These are phyloP conservation scores for Oscheius sp. DNA, from an alignment of 2,888 invertebrate genomes.

Conservation along the genomic window DNA sequence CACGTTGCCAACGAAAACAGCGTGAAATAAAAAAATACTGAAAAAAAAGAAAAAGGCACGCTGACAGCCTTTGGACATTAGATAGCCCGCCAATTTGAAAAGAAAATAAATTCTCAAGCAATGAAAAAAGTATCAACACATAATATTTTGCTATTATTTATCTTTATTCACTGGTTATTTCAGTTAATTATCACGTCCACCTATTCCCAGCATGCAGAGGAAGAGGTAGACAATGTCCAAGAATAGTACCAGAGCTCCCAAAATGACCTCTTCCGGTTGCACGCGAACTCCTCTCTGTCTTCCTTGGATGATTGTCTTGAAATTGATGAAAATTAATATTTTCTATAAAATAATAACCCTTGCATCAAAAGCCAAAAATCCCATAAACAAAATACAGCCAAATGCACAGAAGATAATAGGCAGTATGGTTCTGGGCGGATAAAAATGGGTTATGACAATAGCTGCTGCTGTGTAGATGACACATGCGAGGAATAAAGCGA, in stretches of 20 bases:
- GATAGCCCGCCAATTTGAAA: too few relatives aligned
- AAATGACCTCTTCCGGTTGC: constrained; percentile 23
- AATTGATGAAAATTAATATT: neutral
- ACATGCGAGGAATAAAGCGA: neutral
- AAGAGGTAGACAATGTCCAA: constrained; percentile 18
- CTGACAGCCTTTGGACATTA: too few relatives aligned
- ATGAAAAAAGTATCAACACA: too few relatives aligned
- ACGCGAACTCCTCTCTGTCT: neutral
- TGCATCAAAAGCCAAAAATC: constrained; percentile 6
- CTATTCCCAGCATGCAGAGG: constrained; percentile 15
- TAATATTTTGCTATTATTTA: too few relatives aligned
- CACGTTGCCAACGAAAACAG: too few relatives aligned
- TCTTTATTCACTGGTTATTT: too few relatives aligned
- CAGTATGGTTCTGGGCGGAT: neutral
- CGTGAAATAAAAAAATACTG: too few relatives aligned
- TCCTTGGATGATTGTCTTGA: constrained; percentile 5
- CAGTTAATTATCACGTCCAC: neutral
- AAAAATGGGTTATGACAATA: neutral
- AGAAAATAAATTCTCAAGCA: too few relatives aligned
- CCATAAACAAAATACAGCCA: constrained; percentile 15
- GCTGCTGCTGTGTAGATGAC: constrained; percentile 1
- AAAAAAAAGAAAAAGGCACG: too few relatives aligned
- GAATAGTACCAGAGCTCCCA: constrained; percentile 23
- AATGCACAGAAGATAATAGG: constrained; percentile 5
- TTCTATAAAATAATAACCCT: neutral